Evolutionary conservation across 2,113 vertebrate genomes (phyloP).

Genomic region (Eulemur rufifrons): DNA sequence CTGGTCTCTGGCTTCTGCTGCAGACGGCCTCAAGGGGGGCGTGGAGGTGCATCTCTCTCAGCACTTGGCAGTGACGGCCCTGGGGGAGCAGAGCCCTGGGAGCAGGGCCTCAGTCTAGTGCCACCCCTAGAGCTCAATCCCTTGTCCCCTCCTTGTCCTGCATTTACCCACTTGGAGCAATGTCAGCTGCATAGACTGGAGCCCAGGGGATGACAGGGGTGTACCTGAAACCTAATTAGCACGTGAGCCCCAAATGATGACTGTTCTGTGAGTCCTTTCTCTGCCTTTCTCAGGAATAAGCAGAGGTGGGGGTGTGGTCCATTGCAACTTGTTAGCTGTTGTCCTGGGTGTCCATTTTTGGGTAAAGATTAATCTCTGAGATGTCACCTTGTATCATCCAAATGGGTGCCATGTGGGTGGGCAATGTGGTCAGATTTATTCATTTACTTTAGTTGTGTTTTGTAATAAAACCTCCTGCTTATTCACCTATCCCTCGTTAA

Average conservation of each 20-base stretch:
- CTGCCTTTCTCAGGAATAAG: not conserved
- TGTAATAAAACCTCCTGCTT: slow-evolving; percentile 56
- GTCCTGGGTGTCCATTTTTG: not conserved
- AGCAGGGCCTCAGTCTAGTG: not conserved
- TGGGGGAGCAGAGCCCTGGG: not conserved
- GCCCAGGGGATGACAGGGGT: not conserved
- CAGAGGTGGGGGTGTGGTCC: not conserved
- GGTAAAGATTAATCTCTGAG: not conserved
- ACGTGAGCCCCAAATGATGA: not conserved
- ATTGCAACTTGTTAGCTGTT: not conserved
- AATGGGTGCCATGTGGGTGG: not conserved
- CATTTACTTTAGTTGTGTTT: not conserved
- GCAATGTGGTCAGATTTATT: slow-evolving; percentile 4
- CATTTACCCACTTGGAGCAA: not conserved
- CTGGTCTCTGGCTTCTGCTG: not conserved
- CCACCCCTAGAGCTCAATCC: not conserved
- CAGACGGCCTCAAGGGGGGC: not conserved
- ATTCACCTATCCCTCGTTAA: slow-evolving; percentile 49
- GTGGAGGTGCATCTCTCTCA: not conserved
- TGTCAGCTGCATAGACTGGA: not conserved
- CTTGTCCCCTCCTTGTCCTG: not conserved
- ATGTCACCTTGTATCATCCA: not conserved
- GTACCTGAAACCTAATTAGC: not conserved
- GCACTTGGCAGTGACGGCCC: not conserved
- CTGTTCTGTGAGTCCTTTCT: not conserved